Evolutionary conservation across 2,888 invertebrate species (phyloP).

Genomic region (Caradrina clavipalpis): DNA sequence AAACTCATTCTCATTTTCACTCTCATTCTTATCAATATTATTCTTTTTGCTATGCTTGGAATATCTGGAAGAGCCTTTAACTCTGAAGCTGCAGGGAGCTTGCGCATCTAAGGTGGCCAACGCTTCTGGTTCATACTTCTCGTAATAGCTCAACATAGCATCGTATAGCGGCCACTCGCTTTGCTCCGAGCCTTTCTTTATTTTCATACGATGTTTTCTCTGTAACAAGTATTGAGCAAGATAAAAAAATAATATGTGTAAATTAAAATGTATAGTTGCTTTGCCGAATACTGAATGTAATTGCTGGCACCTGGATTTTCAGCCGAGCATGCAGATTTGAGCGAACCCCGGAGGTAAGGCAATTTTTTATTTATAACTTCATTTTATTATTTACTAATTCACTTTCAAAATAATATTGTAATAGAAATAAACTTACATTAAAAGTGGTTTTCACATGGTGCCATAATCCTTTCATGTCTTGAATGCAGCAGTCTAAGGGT

Average conservation of each 20-base stretch:
- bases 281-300: no score
- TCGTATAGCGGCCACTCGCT: conserved; percentile 82
- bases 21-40: conserved; percentile 63
- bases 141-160: conserved; percentile 77
- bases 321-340: no score
- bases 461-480: conserved; percentile 87
- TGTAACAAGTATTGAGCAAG: conserved; percentile 61
- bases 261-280: neutral
- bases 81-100: conserved; percentile 63
- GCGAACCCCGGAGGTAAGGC: no score
- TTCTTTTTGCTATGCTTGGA: conserved; percentile 60
- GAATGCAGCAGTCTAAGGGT: conserved; percentile 85
- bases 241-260: no score
- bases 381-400: no score
- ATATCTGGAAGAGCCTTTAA: conserved; percentile 65
- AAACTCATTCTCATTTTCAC: conserved; percentile 79
- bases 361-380: no score
- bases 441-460: conserved; percentile 84
- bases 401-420: neutral
- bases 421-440: conserved; percentile 73
- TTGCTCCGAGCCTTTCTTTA: conserved; percentile 73
- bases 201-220: conserved; percentile 83
- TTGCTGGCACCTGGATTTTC: no score
- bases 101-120: conserved; percentile 74
- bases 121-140: conserved; percentile 76